Percentiles rank a stretch among this genome's conserved stretches.
Evolutionary conservation across 2,797 vertebrate genomes (phyloP).

Genomic region (Pipistrellus nathusii): DNA sequence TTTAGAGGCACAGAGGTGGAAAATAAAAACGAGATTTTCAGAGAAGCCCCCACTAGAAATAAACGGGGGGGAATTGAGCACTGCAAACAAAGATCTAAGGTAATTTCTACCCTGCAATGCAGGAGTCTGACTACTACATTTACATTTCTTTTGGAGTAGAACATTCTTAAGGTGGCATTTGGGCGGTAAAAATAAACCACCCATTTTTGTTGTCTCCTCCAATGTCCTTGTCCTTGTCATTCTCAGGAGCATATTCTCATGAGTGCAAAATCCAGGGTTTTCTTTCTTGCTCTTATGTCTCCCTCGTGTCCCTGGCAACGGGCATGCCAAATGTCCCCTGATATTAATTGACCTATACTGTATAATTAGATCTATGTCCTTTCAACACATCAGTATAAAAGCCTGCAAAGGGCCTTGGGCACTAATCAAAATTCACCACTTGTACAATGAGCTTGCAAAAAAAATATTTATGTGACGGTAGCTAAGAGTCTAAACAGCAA

Average conservation of each 20-base stretch:
- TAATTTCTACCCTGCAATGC: neutral
- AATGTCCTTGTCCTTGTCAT: neutral
- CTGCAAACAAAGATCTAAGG: neutral
- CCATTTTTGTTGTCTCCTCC: neutral
- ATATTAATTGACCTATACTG: neutral
- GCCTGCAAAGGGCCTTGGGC: neutral
- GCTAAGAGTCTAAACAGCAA: constrained; percentile 38
- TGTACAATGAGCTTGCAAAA: constrained; percentile 29
- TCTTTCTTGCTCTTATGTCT: neutral
- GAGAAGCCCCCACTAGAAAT: constrained; percentile 15
- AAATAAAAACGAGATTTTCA: neutral
- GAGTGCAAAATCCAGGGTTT: neutral
- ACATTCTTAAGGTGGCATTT: neutral
- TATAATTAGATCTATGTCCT: constrained; percentile 29
- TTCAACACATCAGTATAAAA: neutral
- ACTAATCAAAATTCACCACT: constrained; percentile 49
- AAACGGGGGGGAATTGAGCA: neutral
- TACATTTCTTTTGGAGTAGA: neutral
- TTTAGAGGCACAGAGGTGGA: neutral
- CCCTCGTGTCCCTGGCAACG: neutral
- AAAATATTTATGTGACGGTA: constrained; percentile 36
- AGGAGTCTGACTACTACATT: neutral
- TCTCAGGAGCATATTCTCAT: neutral
- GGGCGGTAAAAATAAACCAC: neutral
- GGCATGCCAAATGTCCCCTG: neutral